phyloP scores from a whole-genome alignment of 2,797 vertebrate genomes.

The Acestrorhynchus altus region DNA sequence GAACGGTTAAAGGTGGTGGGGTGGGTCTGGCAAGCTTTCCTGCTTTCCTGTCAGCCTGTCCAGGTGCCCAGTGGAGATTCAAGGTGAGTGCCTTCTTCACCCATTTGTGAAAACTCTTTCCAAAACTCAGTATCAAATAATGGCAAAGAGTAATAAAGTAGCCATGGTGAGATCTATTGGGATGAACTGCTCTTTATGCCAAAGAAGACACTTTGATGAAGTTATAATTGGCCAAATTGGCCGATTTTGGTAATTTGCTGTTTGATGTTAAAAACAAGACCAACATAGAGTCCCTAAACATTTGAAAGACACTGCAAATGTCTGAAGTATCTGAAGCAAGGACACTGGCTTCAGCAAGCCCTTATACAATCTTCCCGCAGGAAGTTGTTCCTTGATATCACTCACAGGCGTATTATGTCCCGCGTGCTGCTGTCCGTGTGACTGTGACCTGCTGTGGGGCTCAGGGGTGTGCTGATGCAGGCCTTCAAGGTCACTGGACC shows the following conservation, averaged over 20 bases:
- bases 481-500: conserved; percentile 6
- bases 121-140: no score
- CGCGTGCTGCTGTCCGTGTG: conserved; percentile 12
- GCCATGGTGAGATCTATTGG: no score
- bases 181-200: not conserved
- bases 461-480: conserved; percentile 3
- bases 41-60: no score
- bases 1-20: no score
- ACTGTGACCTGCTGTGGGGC: conserved; percentile 6
- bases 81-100: no score
- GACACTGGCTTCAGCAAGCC: not conserved
- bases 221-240: not conserved
- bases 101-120: no score
- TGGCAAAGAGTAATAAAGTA: no score
- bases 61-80: no score
- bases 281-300: no score
- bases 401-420: conserved; percentile 32
- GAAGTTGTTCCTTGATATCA: conserved; percentile 25
- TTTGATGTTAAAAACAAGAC: no score
- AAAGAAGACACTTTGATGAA: not conserved
- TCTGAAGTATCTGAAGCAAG: not conserved
- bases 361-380: conserved; percentile 34
- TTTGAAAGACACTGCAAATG: not conserved
- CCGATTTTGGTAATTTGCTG: no score
- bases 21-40: no score